Conservation (phyloP, 2,888 invertebrate genomes). For the Volucella bombylans region DNA sequence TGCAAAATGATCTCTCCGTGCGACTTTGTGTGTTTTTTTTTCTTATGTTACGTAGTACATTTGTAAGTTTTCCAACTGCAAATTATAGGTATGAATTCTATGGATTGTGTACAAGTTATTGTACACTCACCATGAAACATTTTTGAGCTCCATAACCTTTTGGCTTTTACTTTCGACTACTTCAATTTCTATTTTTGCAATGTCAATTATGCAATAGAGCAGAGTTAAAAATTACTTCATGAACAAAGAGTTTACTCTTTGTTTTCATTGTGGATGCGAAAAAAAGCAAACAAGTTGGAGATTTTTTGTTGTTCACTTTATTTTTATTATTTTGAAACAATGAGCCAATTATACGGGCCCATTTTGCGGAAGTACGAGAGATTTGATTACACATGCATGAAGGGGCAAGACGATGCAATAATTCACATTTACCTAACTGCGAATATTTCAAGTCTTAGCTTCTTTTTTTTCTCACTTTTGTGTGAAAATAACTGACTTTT, state of each 20-base stretch:
- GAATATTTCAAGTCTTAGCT: too few relatives aligned
- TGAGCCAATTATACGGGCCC: conserved; percentile 44
- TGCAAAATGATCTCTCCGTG: too few relatives aligned
- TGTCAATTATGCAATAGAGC: conserved; percentile 43
- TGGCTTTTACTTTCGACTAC: too few relatives aligned
- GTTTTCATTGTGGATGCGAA: too few relatives aligned
- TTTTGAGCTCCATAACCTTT: too few relatives aligned
- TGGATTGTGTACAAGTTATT: too few relatives aligned
- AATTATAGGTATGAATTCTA: too few relatives aligned
- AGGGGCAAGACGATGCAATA: conserved; percentile 62
- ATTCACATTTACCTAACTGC: conserved; percentile 46
- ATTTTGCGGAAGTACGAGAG: conserved; percentile 71
- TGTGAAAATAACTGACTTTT: background rate
- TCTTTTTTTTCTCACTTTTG: background rate
- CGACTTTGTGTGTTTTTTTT: too few relatives aligned
- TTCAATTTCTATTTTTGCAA: conserved; percentile 55
- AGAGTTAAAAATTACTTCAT: background rate
- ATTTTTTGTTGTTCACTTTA: background rate
- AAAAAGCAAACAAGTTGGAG: background rate
- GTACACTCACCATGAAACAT: too few relatives aligned
- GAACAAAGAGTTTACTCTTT: too few relatives aligned
- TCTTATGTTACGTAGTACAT: too few relatives aligned
- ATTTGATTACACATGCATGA: conserved; percentile 72
- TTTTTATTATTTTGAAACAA: conserved; percentile 32
- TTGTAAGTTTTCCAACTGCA: too few relatives aligned